A percentile compares a stretch with the other conserved stretches of the same genome.
Conservation (phyloP, 2,113 vertebrate genomes). For the Colossoma macropomum region DNA sequence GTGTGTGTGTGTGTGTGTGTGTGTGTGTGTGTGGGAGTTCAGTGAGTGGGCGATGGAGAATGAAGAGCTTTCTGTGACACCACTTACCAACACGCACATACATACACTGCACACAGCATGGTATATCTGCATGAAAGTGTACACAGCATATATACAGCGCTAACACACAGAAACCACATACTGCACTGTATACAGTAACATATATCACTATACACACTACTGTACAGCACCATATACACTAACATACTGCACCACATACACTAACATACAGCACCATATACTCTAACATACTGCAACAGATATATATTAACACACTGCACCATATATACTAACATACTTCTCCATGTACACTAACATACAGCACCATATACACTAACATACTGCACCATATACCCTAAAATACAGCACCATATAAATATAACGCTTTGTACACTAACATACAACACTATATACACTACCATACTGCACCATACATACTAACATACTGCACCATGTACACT, state of each 20-base stretch:
- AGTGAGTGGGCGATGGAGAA: conserved; percentile 79
- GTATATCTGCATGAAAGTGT: not conserved
- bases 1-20: conserved; percentile 73
- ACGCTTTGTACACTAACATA: not conserved
- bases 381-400: conserved; percentile 8
- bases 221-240: conserved; percentile 55
- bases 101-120: conserved; percentile 46
- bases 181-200: not conserved
- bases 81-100: conserved; percentile 74
- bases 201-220: not conserved
- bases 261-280: conserved; percentile 6
- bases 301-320: conserved; percentile 12
- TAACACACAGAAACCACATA: not conserved
- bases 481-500: conserved; percentile 63
- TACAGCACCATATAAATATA: not conserved
- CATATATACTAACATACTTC: not conserved
- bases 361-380: conserved; percentile 20
- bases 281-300: conserved; percentile 55
- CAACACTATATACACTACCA: no score
- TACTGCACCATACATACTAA: not conserved
- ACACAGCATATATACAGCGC: conserved; percentile 32
- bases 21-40: conserved; percentile 77
- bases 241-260: conserved; percentile 9
- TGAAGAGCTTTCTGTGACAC: conserved; percentile 81
- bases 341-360: not conserved